phyloP scores from a whole-genome alignment of 2,888 invertebrate species.

The Anthophora plumipes region DNA sequence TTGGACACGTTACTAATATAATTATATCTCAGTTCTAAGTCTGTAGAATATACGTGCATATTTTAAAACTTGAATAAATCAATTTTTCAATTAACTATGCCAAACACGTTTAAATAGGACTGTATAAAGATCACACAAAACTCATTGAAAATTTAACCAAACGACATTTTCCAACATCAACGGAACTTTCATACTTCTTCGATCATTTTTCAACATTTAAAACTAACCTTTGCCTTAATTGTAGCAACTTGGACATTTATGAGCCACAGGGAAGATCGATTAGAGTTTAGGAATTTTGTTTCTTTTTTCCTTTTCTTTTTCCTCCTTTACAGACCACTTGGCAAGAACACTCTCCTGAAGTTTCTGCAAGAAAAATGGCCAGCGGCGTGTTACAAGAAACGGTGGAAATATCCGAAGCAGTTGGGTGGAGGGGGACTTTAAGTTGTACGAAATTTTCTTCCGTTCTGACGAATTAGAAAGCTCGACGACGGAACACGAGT shows the following conservation, averaged over 20 bases:
- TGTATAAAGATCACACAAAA: too few species aligned
- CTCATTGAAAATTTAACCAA: too few species aligned
- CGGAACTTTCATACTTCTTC: background rate
- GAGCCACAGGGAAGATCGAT: slow-evolving; percentile 20
- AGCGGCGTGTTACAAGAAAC: background rate
- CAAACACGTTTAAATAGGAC: too few species aligned
- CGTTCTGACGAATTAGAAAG: slow-evolving; percentile 3
- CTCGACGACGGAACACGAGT: background rate
- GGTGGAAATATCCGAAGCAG: too few species aligned
- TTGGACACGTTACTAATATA: too few species aligned
- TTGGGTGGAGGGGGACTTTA: too few species aligned
- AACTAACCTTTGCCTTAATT: slow-evolving; percentile 19
- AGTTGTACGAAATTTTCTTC: background rate
- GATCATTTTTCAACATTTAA: background rate
- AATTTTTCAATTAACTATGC: too few species aligned
- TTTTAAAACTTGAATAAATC: too few species aligned
- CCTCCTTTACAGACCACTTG: too few species aligned
- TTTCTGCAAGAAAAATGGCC: background rate
- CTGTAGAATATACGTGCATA: too few species aligned
- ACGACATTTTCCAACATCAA: too few species aligned
- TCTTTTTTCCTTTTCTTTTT: background rate
- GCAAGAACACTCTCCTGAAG: background rate
- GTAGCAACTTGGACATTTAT: slow-evolving; percentile 4
- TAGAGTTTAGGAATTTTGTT: background rate
- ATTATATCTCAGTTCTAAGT: too few species aligned